Conservation (phyloP, 1,140 invertebrate species). For the Panulirus ornatus region DNA sequence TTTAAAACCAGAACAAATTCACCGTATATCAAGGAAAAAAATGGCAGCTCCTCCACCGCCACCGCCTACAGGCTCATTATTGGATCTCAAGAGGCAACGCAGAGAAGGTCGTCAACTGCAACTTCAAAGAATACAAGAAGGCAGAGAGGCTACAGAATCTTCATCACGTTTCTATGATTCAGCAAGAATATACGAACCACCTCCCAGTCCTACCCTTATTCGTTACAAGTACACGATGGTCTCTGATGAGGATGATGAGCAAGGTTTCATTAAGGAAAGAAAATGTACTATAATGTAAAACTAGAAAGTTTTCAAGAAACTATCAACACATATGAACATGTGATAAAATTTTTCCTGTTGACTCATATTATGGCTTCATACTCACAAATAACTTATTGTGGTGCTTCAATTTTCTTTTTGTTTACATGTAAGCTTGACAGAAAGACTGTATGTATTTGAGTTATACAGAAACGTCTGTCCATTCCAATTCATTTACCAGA, state of each 20-base stretch:
- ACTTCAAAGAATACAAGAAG: neutral
- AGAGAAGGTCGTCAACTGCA: slow-evolving; percentile 5
- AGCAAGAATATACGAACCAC: slow-evolving; percentile 17
- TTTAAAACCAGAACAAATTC: neutral
- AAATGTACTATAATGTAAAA: slow-evolving; percentile 60
- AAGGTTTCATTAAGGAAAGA: slow-evolving; percentile 37
- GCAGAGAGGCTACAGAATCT: too few species aligned
- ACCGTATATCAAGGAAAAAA: neutral
- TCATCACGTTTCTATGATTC: slow-evolving; percentile 12
- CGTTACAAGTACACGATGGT: slow-evolving; percentile 59
- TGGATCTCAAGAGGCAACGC: slow-evolving; percentile 47
- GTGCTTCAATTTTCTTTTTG: too few species aligned
- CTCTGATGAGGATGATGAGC: slow-evolving; percentile 1
- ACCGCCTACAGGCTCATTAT: slow-evolving; percentile 33
- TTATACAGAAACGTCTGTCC: too few species aligned
- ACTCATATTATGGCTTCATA: too few species aligned
- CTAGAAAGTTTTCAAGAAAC: neutral
- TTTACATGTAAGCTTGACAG: too few species aligned
- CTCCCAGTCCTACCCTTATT: slow-evolving; percentile 45
- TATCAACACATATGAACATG: too few species aligned
- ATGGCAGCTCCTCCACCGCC: slow-evolving; percentile 11
- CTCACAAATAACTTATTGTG: too few species aligned
- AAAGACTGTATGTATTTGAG: too few species aligned
- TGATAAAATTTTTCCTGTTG: too few species aligned
- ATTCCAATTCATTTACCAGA: too few species aligned